Evolutionary conservation across 2,797 vertebrate species (phyloP).

Genomic region (Sebastes diaconus): DNA sequence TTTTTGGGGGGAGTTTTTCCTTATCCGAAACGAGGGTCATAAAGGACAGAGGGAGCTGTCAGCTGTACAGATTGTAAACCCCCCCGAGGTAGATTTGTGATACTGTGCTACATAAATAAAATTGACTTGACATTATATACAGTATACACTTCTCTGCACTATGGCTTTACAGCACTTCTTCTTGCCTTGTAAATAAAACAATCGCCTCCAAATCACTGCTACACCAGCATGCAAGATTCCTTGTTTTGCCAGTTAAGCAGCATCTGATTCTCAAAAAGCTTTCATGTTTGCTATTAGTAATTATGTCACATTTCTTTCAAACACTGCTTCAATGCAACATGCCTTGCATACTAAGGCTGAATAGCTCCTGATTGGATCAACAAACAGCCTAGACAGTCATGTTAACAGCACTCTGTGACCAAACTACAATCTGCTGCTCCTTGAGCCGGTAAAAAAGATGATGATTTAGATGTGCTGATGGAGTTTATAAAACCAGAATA

Average conservation of each 20-base stretch:
- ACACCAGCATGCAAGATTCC: not conserved
- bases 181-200: not conserved
- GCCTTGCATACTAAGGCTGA: conserved; percentile 1
- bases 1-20: not conserved
- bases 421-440: not conserved
- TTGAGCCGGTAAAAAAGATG: not conserved
- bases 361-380: conserved; percentile 15
- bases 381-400: not conserved
- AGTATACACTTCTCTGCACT: not conserved
- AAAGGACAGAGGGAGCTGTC: not conserved
- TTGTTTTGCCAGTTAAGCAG: not conserved
- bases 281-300: not conserved
- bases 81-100: not conserved
- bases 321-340: not conserved
- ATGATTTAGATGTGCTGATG: not conserved
- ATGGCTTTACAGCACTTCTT: not conserved
- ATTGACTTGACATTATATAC: not conserved
- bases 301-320: not conserved
- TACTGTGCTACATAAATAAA: not conserved
- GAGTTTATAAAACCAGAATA: not conserved
- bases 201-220: not conserved
- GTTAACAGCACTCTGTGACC: not conserved
- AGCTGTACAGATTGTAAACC: not conserved
- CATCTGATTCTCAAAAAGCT: not conserved
- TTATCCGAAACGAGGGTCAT: not conserved